Percentiles rank a stretch among this genome's conserved stretches.
phyloP scores from a whole-genome alignment of 2,888 invertebrate genomes.

The Matsumyia berberina region DNA sequence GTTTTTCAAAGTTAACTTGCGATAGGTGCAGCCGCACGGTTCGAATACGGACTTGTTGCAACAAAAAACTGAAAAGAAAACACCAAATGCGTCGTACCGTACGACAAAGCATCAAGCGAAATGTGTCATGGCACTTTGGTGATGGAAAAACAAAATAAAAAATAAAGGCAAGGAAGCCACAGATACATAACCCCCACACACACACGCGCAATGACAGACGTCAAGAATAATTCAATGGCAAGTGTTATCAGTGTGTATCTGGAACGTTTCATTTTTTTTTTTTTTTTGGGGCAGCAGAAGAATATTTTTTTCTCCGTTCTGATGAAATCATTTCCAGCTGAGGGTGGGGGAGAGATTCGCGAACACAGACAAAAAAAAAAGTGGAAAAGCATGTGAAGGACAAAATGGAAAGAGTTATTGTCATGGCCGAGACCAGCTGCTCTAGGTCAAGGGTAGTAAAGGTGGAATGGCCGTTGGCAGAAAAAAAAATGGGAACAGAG shows the following conservation, averaged over 20 bases:
- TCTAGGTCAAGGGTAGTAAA: slow-evolving; percentile 60
- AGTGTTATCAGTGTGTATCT: slow-evolving; percentile 40
- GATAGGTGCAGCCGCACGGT: slow-evolving; percentile 5
- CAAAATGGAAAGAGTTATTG: slow-evolving; percentile 40
- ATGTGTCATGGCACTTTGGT: slow-evolving; percentile 27
- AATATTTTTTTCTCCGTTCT: slow-evolving; percentile 20
- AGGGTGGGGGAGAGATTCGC: slow-evolving; percentile 19
- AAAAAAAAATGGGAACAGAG: slow-evolving; percentile 30
- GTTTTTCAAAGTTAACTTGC: slow-evolving; percentile 17
- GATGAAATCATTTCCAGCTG: slow-evolving; percentile 29
- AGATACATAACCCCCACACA: slow-evolving; percentile 10
- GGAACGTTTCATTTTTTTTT: not conserved
- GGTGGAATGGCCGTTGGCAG: slow-evolving; percentile 22
- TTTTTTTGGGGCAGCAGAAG: slow-evolving; percentile 20
- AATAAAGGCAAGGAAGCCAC: slow-evolving; percentile 33
- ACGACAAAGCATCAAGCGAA: slow-evolving; percentile 27
- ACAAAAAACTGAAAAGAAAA: slow-evolving; percentile 3
- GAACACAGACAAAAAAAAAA: not conserved
- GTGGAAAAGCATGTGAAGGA: slow-evolving; percentile 11
- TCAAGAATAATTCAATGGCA: slow-evolving; percentile 35
- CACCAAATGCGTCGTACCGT: slow-evolving; percentile 28
- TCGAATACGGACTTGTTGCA: not conserved
- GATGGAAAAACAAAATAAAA: slow-evolving; percentile 6
- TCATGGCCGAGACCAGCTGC: slow-evolving; percentile 47
- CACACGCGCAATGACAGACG: slow-evolving; percentile 17